Evolutionary conservation across 2,113 vertebrate species (phyloP), one percentile per base, ranked within the genome.

Genomic region (Myotis brandtii): DNA sequence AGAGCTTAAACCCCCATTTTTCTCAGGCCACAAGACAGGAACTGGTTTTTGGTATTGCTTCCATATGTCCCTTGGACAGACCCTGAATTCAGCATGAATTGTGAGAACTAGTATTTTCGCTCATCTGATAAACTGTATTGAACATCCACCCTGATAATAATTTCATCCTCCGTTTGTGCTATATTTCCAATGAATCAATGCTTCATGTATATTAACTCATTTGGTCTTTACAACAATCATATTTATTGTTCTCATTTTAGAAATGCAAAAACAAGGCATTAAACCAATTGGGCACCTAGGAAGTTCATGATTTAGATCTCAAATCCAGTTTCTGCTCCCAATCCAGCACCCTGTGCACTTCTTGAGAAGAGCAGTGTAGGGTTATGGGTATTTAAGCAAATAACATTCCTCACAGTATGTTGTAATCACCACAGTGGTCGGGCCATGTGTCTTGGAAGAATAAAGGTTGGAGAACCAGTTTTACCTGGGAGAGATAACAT

Each of bases 131-230:
- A 80, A 46, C 52, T 0, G 0, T 59, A 11, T 52, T 87, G 27
- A 87, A 43, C 30, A 37, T 30, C 46, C 9, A 27, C 43, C 66
- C 46, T 84, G n/a, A n/a, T 54, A n/a, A 82, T 40, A 72, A 89
- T 8, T 40, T 34, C 72, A 43, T 23, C 69, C 64, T 73, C 10
- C 48, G 6, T 87, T 89, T 75, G 48, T 59, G 16, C 32, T n/a
- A 0, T 46, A 43, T 37, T 83, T 67, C n/a, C 27, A 25, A 0
- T 20, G 4, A 64, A 9, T 10, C 32, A 12, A 0, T 77, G 52
- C 4, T 80, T 77, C 2, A 2, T 40, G 6, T 75, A 1, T 56
- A 30, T 69, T 76, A 34, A 40, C 32, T 72, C 9, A 12, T 66
- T 34, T 6, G 13, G 21, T 62, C 11, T 54, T 90, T 77, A 34